Evolutionary conservation across 2,113 vertebrate genomes (phyloP), one percentile per base, ranked within the genome.

Genomic region (Gymnobelideus leadbeateri): DNA sequence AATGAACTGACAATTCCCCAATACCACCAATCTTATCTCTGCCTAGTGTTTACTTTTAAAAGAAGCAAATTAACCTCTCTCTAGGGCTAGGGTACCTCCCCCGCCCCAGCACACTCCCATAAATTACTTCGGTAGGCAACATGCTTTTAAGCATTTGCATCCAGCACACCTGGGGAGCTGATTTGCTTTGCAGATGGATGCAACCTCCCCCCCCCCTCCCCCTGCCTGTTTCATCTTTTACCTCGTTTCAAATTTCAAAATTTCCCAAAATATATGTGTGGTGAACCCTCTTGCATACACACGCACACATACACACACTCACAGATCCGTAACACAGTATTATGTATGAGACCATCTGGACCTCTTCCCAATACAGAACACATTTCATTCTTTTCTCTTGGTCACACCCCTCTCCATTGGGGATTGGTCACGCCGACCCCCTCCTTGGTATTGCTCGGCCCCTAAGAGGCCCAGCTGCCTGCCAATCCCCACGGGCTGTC

Each of bases 401-500:
- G 97, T 8, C 98, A 95, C 98, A 96, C 98, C 98, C 98, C 97
- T 96, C 47, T 23, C 0, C 50, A 5, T 6, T 28, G 37, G 1
- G 95, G 94, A 98, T 98, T 98, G 98, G 98, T 28, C 12, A 1
- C 0, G 26, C 8, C 43, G 5, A 89, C 31, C 51, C 31, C 51
- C 28, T 51, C 28, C n/a, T 91, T 91, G 25, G 93, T 51, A 47
- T 61, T 57, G 47, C 54, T 6, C 23, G 37, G 51, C 89, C 93
- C 92, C 96, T 96, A 37, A 98, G 90, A 98, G 98, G 98, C 8
- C 47, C 51, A 14, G 37, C 1, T 16, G 21, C 89, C 97, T 96
- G 97, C 97, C 98, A 93, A 95, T 98, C 98, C 98, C 92, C 61
- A 57, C 94, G 96, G 97, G 96, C 98, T 98, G 98, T 98, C 98